Evolutionary conservation across 2,888 invertebrate species (phyloP).

Genomic region (Sinodicranocentrus sp.): DNA sequence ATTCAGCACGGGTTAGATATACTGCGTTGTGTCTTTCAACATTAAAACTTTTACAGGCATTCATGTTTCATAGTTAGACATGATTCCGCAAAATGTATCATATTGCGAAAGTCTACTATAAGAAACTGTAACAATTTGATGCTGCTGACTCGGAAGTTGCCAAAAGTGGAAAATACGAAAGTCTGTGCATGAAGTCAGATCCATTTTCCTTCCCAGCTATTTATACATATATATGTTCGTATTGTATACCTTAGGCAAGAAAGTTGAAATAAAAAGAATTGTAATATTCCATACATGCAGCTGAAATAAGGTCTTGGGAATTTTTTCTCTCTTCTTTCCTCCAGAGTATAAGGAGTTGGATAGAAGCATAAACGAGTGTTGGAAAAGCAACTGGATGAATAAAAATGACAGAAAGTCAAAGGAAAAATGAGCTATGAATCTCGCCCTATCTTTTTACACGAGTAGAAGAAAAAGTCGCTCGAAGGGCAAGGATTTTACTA

Average conservation of each 20-base stretch:
- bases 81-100: too few relatives aligned
- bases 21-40: too few relatives aligned
- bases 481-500: constrained; percentile 21
- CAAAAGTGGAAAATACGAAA: constrained; percentile 10
- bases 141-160: constrained; percentile 41
- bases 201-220: too few relatives aligned
- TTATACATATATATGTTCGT: background rate
- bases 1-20: too few relatives aligned
- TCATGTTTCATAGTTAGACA: too few relatives aligned
- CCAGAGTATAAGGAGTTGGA: background rate
- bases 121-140: too few relatives aligned
- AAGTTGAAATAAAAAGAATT: background rate
- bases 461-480: background rate
- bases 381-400: background rate
- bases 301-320: too few relatives aligned
- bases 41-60: too few relatives aligned
- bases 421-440: background rate
- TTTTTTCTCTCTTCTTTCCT: too few relatives aligned
- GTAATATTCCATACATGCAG: background rate
- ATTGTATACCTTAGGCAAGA: background rate
- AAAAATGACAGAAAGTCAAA: constrained; percentile 21
- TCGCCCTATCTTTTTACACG: background rate
- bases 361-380: background rate
- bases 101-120: too few relatives aligned
- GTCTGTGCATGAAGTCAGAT: background rate